Conservation (phyloP, 2,113 vertebrate genomes). For the Mastomys natalensis region DNA sequence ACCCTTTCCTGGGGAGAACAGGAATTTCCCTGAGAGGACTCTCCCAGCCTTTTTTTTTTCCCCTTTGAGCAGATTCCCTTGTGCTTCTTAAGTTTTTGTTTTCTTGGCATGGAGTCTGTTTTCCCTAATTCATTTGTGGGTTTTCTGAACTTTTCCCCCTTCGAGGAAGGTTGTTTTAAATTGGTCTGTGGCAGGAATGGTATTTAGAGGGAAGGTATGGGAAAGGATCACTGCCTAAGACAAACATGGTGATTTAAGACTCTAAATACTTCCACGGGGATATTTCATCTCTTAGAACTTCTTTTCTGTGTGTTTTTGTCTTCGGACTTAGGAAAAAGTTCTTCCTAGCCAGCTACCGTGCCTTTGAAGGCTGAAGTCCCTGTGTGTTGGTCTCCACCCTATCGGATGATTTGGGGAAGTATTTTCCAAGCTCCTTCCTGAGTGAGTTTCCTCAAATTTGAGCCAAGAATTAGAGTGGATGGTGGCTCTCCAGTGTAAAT, state of each 20-base stretch:
- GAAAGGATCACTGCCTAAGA: neutral
- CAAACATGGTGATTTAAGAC: neutral
- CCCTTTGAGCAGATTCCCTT: conserved; percentile 6
- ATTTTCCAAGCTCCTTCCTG: conserved; percentile 6
- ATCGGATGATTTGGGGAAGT: neutral
- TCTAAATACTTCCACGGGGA: neutral
- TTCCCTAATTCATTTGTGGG: neutral
- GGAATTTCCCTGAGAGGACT: neutral
- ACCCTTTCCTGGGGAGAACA: neutral
- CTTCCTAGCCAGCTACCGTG: neutral
- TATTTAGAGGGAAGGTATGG: conserved; percentile 23
- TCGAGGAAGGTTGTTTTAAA: neutral
- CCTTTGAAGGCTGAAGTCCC: neutral
- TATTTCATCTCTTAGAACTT: neutral
- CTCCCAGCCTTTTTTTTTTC: neutral
- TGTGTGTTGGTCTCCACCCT: neutral
- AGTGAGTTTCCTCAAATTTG: conserved; percentile 12
- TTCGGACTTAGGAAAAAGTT: neutral
- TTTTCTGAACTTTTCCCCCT: conserved; percentile 59
- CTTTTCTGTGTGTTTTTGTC: neutral
- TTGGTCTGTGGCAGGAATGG: neutral
- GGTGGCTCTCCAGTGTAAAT: neutral
- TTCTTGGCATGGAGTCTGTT: conserved; percentile 41
- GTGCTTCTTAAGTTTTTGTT: conserved; percentile 63
- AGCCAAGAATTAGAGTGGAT: conserved; percentile 39